Base-by-base conservation (phyloP, 2,797 vertebrate species). In the Danionella dracula region DNA sequence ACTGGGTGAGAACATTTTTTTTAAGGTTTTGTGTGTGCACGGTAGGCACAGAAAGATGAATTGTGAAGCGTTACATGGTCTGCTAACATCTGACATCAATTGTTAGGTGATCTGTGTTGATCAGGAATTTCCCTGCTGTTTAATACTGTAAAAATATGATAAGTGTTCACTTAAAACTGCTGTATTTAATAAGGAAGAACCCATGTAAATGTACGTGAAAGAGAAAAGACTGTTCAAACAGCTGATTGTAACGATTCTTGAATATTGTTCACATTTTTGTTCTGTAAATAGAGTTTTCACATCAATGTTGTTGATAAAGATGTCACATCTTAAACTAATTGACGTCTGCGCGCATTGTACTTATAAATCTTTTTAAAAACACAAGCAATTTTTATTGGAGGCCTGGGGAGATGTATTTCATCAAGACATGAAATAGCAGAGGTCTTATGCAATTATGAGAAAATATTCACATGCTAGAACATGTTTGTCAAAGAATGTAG, bases 201-300 rank as follows among this genome's bases (percentile, higher is more conserved):
- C 93, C 96, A 93, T 96, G 96, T 96, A 90, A 93, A 93, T 96
- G 92, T 90, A 92, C 83, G 89, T 94, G 93, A 91, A 92, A 93
- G 81, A 82, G 92, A 87, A 93, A 78, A 87, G 86, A 88, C n/a
- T 95, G 94, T 97, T 97, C 93, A 92, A 92, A 93, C 90, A 92
- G 94, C 93, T 91, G 93, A 94, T 92, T 99, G 95, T 97, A 99
- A 98, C 96, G 95, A 95, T 65, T 65, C 49, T 94, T 92, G 95
- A 90, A 94, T 97, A 98, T 99, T 99, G 98, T 93, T 97, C 96
- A 96, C 96, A 93, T 54, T 71, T 50, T 92, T 86, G 79, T 97
- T 93, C 72, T 97, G 96, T 99, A 99, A 93, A 97, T 98, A 97
- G 91, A 89, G 92, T 91, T 89, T 86, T 79, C 82, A 83, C 80